Evolutionary conservation across 2,113 vertebrate species (phyloP), one percentile per base, ranked within the genome.

Genomic region (Merops nubicus): DNA sequence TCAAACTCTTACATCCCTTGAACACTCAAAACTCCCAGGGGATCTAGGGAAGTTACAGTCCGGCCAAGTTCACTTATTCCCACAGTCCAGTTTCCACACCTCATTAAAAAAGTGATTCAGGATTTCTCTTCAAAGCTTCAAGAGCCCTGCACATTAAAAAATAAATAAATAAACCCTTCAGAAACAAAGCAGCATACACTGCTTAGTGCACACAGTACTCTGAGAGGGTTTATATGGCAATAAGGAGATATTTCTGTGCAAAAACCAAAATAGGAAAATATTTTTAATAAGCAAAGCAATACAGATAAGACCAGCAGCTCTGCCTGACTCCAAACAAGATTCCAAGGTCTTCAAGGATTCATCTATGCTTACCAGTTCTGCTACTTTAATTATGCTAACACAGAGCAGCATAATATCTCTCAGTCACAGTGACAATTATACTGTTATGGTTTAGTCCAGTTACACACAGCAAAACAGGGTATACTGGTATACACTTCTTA

Each of bases 51-150:
- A 95, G 70, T 54, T 93, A 77, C 45, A 91, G 28, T 83, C 81
- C 82, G 73, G 94, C 89, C 90, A 96, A 95, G 67, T 76, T 63
- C 78, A 82, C 85, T 88, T 67, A 63, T 97, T 96, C 93, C 94
- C 89, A 93, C 94, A 93, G 83, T 72, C 84, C 0, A 3, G 72
- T 96, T 97, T 95, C 91, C 81, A 91, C 89, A 96, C 75, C 79
- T 96, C 94, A 93, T 96, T 94, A 67, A 93, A 86, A 65, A 85
- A 90, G 81, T 28, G 75, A 95, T 70, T 36, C 70, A 94, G 85
- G 59, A 74, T 77, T 94, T 88, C 54, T 88, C 70, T 88, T 93
- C 81, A 91, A 92, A 89, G 65, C 62, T 45, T 54, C 88, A 85
- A 36, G 70, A 90, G 75, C 40, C 28, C 36, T 1, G 3, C 65